Percentiles rank a stretch among this genome's conserved stretches.
phyloP scores from a whole-genome alignment of 2,113 vertebrate genomes.

The Amphilophus citrinellus region DNA sequence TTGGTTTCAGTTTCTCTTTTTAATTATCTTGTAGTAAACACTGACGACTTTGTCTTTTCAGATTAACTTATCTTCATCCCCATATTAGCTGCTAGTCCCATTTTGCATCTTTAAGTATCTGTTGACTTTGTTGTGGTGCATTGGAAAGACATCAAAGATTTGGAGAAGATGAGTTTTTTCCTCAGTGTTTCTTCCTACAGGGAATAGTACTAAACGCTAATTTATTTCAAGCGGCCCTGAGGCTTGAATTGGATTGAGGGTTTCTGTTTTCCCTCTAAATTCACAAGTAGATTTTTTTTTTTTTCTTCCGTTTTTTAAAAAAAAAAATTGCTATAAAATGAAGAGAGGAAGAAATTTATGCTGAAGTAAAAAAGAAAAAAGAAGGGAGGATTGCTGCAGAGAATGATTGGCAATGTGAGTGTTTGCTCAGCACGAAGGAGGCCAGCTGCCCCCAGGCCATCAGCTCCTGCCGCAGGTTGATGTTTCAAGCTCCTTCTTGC shows the following conservation, averaged over 20 bases:
- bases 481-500: constrained; percentile 39
- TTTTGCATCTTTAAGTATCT: background rate
- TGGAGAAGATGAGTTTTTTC: background rate
- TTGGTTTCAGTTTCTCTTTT: background rate
- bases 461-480: constrained; percentile 57
- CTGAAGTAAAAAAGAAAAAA: background rate
- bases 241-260: constrained; percentile 32
- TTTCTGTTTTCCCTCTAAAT: constrained; percentile 26
- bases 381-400: constrained; percentile 5
- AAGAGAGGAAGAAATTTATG: background rate
- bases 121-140: constrained; percentile 10
- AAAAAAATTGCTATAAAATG: background rate
- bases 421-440: constrained; percentile 54
- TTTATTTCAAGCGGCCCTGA: constrained; percentile 40
- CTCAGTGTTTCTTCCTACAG: constrained; percentile 15
- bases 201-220: constrained; percentile 19
- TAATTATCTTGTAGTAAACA: background rate
- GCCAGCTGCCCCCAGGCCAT: constrained; percentile 25
- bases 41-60: background rate
- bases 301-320: background rate
- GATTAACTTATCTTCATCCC: background rate
- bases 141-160: constrained; percentile 23
- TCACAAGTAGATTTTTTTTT: constrained; percentile 31
- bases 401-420: constrained; percentile 37
- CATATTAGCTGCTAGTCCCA: background rate